phyloP scores from a whole-genome alignment of 1,140 invertebrate species.

The Tetramorium parvispinum region DNA sequence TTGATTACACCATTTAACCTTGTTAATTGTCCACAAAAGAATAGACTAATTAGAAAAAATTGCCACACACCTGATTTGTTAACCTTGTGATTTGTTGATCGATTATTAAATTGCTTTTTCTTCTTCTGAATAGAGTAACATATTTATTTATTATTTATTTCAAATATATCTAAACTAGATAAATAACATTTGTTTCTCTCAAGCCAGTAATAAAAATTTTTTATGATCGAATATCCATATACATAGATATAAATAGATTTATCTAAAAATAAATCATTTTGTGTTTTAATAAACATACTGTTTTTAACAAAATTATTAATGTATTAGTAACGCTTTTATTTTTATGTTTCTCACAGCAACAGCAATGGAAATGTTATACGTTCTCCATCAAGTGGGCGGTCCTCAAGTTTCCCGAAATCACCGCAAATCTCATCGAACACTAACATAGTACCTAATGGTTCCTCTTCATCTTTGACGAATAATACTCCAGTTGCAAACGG shows the following conservation, averaged over 20 bases:
- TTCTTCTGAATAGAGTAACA: neutral
- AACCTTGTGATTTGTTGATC: neutral
- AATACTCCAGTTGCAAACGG: slow-evolving; percentile 43
- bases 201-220: too few species aligned
- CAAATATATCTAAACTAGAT: neutral
- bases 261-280: neutral
- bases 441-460: slow-evolving; percentile 43
- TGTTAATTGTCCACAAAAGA: neutral
- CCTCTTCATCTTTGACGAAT: slow-evolving; percentile 25
- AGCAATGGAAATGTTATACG: slow-evolving; percentile 59
- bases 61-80: neutral
- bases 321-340: neutral
- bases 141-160: slow-evolving; percentile 4
- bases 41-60: neutral
- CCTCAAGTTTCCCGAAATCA: slow-evolving; percentile 63
- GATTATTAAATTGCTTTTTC: neutral
- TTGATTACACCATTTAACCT: neutral
- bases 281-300: neutral
- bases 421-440: slow-evolving; percentile 57
- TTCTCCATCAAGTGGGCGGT: slow-evolving; percentile 9
- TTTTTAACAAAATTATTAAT: neutral
- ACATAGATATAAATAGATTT: neutral
- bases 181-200: neutral
- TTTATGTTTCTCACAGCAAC: neutral
- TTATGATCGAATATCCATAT: too few species aligned